Conservation (phyloP, 2,113 vertebrate species). For the Phodopus roborovskii region DNA sequence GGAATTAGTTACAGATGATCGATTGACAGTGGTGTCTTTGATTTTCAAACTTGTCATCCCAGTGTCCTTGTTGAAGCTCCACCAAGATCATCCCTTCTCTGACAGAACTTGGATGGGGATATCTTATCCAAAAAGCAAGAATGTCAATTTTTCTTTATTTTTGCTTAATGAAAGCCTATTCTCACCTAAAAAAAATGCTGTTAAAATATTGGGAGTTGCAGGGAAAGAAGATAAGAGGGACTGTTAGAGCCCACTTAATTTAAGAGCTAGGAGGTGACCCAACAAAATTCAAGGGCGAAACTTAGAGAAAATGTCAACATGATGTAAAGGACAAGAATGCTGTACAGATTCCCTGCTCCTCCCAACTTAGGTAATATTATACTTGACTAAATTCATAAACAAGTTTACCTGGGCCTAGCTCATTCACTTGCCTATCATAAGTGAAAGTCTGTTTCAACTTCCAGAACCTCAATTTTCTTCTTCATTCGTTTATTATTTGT, state of each 20-base stretch:
- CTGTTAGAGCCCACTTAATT: neutral
- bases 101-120: neutral
- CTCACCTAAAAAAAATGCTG: neutral
- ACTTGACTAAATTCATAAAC: neutral
- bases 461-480: neutral
- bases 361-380: neutral
- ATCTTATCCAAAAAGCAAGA: conserved; percentile 4
- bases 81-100: neutral
- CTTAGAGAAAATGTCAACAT: neutral
- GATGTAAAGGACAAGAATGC: neutral
- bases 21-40: neutral
- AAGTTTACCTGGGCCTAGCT: neutral
- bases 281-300: neutral
- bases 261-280: neutral
- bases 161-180: neutral
- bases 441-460: neutral
- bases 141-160: neutral
- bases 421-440: neutral
- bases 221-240: neutral
- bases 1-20: conserved; percentile 38
- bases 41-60: conserved; percentile 48
- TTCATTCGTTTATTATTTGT: neutral
- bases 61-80: neutral
- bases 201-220: neutral
- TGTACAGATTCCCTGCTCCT: neutral